Base-by-base conservation (phyloP, 2,797 vertebrate species). In the Sebastes hubbsi region DNA sequence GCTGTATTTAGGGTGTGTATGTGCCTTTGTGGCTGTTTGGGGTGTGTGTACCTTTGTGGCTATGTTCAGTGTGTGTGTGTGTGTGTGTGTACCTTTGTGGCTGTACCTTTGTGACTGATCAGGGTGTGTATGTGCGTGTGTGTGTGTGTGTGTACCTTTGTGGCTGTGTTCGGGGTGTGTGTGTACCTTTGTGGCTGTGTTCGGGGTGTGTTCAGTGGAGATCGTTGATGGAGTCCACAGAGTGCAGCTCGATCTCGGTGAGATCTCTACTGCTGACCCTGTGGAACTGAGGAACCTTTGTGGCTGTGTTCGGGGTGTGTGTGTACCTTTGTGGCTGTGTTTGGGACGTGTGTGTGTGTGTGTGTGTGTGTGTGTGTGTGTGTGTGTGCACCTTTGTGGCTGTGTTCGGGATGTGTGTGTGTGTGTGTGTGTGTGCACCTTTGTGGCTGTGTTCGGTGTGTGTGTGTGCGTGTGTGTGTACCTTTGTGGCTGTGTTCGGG, bases 191-290 rank as follows among this genome's bases (percentile, higher is more conserved):
- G 9, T 10, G 32, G 9, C 75, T 77, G 78, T 93, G 89, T 18
- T 94, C 93, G 0, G 22, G 69, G 75, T 94, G 92, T 8, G 81
- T 92, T 60, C 96, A 95, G 86, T 99, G 96, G 29, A 99, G 95
- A 87, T 99, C 98, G 0, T 96, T 99, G 93, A 99, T 99, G 84
- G 98, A 99, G 85, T 98, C 97, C 83, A 99, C 97, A 0, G 91
- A 96, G 61, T 95, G 96, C 24, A 99, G 95, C 87, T 94, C 93
- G 49, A 99, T 96, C 91, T 98, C 97, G 0, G 96, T 96, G 1
- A 96, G 89, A 5, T 97, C 96, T 27, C 91, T 92, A 34, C 95
- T 86, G 1, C 95, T 96, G 11, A 96, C 92, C 38, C 96, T 92
- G 82, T 92, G 84, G 68, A 95, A 93, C 70, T 88, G 91, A 61